phyloP scores from a whole-genome alignment of 2,888 invertebrate genomes.

The Brachyopa scutellaris region DNA sequence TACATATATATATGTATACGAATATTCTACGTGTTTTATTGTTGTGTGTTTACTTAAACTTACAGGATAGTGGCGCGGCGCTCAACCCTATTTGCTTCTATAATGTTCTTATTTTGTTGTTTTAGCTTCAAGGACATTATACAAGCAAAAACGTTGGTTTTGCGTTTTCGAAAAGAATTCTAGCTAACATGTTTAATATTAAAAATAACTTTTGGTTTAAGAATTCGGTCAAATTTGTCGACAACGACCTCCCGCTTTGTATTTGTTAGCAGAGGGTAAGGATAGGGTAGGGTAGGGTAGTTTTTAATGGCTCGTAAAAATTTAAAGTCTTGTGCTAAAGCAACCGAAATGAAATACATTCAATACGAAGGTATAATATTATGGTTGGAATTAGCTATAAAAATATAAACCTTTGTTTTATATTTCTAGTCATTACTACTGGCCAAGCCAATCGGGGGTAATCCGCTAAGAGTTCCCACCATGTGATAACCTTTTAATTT shows the following conservation, averaged over 20 bases:
- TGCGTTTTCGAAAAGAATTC: conserved; percentile 5
- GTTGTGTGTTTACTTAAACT: conserved; percentile 8
- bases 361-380: too few relatives aligned
- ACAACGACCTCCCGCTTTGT: too few relatives aligned
- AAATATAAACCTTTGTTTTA: too few relatives aligned
- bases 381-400: too few relatives aligned
- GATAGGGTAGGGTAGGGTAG: too few relatives aligned
- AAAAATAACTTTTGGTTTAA: not conserved
- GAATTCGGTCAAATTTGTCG: not conserved
- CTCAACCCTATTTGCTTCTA: conserved; percentile 36
- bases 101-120: conserved; percentile 15
- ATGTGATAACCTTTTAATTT: too few relatives aligned
- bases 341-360: too few relatives aligned
- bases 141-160: not conserved
- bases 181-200: not conserved
- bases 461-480: too few relatives aligned
- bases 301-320: not conserved
- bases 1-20: too few relatives aligned
- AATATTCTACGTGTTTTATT: not conserved
- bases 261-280: too few relatives aligned
- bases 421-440: too few relatives aligned
- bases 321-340: not conserved
- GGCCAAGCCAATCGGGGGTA: too few relatives aligned
- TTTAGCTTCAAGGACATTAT: conserved; percentile 22
- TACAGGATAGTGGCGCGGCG: not conserved